These are phyloP conservation scores for Cyprinella venusta DNA, from an alignment of 2,797 vertebrate species.

Conservation along the genomic window DNA sequence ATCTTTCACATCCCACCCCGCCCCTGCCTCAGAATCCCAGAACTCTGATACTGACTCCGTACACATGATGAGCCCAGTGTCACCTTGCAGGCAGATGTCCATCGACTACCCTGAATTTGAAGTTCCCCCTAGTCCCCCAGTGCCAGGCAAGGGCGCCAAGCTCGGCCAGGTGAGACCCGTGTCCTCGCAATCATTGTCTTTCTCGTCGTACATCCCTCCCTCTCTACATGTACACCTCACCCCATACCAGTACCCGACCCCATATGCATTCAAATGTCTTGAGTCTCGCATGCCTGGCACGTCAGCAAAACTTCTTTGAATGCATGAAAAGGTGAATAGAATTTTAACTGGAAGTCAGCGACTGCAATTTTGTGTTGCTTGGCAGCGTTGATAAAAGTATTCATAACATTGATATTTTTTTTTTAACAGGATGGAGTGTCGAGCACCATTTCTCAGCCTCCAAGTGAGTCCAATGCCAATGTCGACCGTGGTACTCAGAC, in stretches of 20 bases:
- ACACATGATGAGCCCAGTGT: constrained; percentile 78
- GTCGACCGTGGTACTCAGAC: constrained; percentile 78
- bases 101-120: constrained; percentile 88
- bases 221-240: constrained; percentile 46
- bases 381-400: not conserved
- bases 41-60: constrained; percentile 75
- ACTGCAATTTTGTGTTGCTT: not conserved
- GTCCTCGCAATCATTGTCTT: constrained; percentile 54
- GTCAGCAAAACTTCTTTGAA: constrained; percentile 66
- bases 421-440: constrained; percentile 65
- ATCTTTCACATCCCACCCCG: constrained; percentile 62
- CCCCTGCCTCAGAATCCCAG: constrained; percentile 67
- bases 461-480: constrained; percentile 65
- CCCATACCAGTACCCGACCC: constrained; percentile 38
- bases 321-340: constrained; percentile 64
- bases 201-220: constrained; percentile 40
- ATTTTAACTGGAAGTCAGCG: constrained; percentile 34
- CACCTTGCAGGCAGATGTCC: constrained; percentile 90
- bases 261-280: constrained; percentile 53
- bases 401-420: constrained; percentile 29
- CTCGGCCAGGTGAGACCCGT: constrained; percentile 76
- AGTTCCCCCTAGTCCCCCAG: constrained; percentile 73
- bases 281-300: constrained; percentile 65
- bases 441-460: constrained; percentile 38
- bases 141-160: constrained; percentile 66